Conservation (phyloP, 2,888 invertebrate species). For the Drosophila trichaetosa region DNA sequence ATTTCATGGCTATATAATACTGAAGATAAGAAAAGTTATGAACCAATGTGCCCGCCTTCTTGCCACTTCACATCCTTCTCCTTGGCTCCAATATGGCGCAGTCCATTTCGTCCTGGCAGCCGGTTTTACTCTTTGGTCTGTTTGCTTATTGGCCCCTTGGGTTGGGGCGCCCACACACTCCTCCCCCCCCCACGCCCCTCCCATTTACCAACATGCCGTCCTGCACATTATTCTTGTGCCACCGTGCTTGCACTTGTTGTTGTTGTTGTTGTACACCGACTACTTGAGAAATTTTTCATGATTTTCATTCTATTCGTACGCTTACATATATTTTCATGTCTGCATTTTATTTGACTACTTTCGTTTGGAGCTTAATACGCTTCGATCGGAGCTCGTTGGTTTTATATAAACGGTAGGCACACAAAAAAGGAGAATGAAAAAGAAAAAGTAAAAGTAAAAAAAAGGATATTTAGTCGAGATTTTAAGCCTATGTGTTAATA, state of each 20-base stretch:
- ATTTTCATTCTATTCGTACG: slow-evolving; percentile 41
- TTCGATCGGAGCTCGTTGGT: slow-evolving; percentile 40
- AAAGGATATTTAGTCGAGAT: neutral
- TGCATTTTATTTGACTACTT: slow-evolving; percentile 66
- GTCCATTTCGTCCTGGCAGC: slow-evolving; percentile 25
- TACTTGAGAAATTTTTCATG: slow-evolving; percentile 68
- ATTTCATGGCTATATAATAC: neutral
- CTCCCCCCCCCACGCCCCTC: neutral
- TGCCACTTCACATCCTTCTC: slow-evolving; percentile 43
- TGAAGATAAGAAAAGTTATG: neutral
- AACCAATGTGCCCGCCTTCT: slow-evolving; percentile 28
- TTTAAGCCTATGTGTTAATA: too few relatives aligned
- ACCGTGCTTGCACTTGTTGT: slow-evolving; percentile 49
- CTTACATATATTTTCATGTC: slow-evolving; percentile 34
- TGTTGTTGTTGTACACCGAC: slow-evolving; percentile 47
- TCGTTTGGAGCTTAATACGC: slow-evolving; percentile 53
- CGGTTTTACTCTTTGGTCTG: slow-evolving; percentile 34
- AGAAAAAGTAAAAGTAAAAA: neutral
- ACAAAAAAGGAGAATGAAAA: neutral
- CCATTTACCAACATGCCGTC: slow-evolving; percentile 30
- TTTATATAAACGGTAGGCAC: neutral
- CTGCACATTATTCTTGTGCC: slow-evolving; percentile 63
- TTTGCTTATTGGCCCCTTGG: slow-evolving; percentile 40
- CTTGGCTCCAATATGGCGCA: slow-evolving; percentile 22
- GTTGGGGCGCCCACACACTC: neutral